Percentiles rank a stretch among this genome's conserved stretches.
Conservation (phyloP, 2,797 vertebrate species). For the Oreochromis mossambicus region DNA sequence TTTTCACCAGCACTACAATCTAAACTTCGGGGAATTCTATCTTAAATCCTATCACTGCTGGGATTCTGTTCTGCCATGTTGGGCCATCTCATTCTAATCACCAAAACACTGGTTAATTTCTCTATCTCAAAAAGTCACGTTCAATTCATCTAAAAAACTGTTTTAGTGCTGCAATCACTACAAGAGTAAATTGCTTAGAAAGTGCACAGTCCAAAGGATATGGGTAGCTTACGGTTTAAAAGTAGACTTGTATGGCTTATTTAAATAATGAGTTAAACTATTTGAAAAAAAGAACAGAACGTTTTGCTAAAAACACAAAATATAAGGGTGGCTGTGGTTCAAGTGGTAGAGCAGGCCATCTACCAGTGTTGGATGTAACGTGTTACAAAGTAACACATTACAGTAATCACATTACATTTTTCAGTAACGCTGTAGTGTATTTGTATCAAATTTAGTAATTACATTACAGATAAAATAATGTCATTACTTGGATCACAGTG, state of each 20-base stretch:
- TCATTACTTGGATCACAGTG: not conserved
- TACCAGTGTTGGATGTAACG: not conserved
- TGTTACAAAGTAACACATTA: not conserved
- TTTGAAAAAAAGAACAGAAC: not conserved
- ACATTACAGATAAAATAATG: not conserved
- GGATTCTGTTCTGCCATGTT: not conserved
- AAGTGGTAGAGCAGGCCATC: not conserved
- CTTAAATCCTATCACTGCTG: not conserved
- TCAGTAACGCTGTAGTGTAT: not conserved
- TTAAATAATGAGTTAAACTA: rapidly evolving
- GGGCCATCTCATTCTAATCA: not conserved
- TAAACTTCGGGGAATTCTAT: rapidly evolving
- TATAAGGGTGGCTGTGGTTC: not conserved
- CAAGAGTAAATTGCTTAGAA: not conserved
- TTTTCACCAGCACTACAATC: not conserved
- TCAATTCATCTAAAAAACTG: not conserved
- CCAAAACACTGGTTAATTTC: rapidly evolving
- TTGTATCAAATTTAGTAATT: not conserved
- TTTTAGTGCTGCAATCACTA: not conserved
- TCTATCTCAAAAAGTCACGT: not conserved
- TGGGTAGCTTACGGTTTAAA: not conserved
- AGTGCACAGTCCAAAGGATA: not conserved
- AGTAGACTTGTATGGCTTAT: not conserved
- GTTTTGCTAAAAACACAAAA: not conserved
- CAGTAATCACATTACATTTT: not conserved